These are phyloP conservation scores for Zaprionus africanus DNA, from an alignment of 1,140 invertebrate species.

Conservation along the genomic window DNA sequence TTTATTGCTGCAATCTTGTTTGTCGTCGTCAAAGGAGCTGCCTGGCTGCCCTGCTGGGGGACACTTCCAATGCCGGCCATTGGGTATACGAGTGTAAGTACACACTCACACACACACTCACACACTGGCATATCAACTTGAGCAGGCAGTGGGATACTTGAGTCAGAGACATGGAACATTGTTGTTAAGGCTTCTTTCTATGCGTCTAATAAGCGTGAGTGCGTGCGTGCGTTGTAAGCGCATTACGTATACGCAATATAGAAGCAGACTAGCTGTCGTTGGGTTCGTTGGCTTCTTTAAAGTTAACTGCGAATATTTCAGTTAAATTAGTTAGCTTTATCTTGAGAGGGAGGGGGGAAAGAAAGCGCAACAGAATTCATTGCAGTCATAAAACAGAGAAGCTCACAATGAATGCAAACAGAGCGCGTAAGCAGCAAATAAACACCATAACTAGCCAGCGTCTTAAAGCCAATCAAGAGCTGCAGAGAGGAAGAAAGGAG, in stretches of 20 bases:
- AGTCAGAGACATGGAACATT: conserved; percentile 46
- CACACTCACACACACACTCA: conserved; percentile 19
- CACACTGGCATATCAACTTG: conserved; percentile 23
- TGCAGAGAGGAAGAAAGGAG: too few species aligned
- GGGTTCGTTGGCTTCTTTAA: conserved; percentile 12
- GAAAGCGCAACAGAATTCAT: conserved; percentile 31
- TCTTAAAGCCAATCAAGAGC: conserved; percentile 16
- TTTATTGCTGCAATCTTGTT: conserved; percentile 83
- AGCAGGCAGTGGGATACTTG: conserved; percentile 37
- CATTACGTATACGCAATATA: conserved; percentile 77
- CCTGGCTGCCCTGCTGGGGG: conserved; percentile 50
- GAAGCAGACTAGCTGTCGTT: conserved; percentile 20
- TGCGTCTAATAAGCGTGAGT: conserved; percentile 77
- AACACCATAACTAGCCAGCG: background rate
- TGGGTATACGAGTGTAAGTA: conserved; percentile 3
- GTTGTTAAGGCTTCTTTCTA: conserved; percentile 58
- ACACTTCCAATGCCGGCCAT: conserved; percentile 58
- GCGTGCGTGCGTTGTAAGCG: conserved; percentile 49
- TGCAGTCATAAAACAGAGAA: conserved; percentile 48
- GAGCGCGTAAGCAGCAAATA: conserved; percentile 4
- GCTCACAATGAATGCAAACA: conserved; percentile 46
- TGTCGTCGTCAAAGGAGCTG: conserved; percentile 70
- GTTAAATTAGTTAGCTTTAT: conserved; percentile 65
- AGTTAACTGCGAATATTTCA: conserved; percentile 55
- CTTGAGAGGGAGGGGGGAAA: background rate